A percentile compares a stretch with the other conserved stretches of the same genome.
Evolutionary conservation across 1,140 invertebrate species (phyloP).

Genomic region (Drosophila persimilis): DNA sequence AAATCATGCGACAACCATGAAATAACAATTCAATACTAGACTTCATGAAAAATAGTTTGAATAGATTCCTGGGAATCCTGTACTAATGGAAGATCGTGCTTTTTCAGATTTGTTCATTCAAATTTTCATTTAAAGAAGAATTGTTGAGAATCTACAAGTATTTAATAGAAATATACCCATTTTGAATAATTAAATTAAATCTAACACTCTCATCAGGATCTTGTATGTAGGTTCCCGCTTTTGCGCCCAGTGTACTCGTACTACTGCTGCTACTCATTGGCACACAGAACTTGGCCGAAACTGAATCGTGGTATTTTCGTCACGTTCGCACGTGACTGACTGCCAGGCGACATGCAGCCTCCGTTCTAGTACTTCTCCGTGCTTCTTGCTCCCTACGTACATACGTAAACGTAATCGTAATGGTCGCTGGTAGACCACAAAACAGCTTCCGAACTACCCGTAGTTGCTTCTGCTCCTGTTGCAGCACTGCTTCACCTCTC

Average conservation of each 20-base stretch:
- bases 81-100: not conserved
- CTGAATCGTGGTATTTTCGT: conserved; percentile 76
- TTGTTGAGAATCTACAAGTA: no score
- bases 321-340: conserved; percentile 80
- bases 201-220: no score
- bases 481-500: not conserved
- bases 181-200: no score
- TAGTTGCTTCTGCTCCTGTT: conserved; percentile 20
- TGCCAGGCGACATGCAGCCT: conserved; percentile 60
- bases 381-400: not conserved
- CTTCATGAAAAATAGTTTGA: no score
- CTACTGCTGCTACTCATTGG: conserved; percentile 32
- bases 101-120: not conserved
- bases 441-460: conserved; percentile 51
- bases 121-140: no score
- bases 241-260: not conserved
- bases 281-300: conserved; percentile 44
- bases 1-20: no score
- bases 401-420: conserved; percentile 48
- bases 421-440: conserved; percentile 56
- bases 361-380: not conserved
- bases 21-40: no score
- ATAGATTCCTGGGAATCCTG: conserved; percentile 1
- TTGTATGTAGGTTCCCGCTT: no score
- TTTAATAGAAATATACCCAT: no score